These are phyloP conservation scores for Teleogryllus occipitalis DNA, from an alignment of 1,140 invertebrate species.

Conservation along the genomic window DNA sequence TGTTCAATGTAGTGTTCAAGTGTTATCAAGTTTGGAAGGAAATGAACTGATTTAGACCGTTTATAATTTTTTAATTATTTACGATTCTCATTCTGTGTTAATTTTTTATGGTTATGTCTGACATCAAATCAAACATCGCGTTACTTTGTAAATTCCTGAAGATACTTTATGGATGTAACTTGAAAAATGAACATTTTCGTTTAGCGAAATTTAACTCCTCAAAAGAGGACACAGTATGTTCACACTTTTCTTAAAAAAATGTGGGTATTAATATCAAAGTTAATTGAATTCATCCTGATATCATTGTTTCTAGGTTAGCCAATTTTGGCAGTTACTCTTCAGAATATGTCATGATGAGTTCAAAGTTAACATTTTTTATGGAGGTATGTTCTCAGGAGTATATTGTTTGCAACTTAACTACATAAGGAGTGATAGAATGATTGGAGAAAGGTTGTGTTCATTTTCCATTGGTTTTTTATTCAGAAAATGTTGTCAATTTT, in stretches of 20 bases:
- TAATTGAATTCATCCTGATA: not conserved
- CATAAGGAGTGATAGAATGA: not conserved
- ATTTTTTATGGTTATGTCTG: not conserved
- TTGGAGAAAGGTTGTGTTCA: not conserved
- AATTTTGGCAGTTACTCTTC: not conserved
- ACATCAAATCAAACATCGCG: not conserved
- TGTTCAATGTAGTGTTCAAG: too few species aligned
- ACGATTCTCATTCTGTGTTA: too few species aligned
- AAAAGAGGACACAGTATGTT: not conserved
- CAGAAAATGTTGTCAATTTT: constrained; percentile 13
- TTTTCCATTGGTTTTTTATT: not conserved
- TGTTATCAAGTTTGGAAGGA: too few species aligned
- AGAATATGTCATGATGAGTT: not conserved
- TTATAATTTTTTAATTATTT: too few species aligned
- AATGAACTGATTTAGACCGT: too few species aligned
- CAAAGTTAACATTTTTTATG: not conserved
- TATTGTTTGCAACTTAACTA: not conserved
- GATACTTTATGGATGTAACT: not conserved
- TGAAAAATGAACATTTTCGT: not conserved
- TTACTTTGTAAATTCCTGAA: not conserved
- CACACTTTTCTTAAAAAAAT: not conserved
- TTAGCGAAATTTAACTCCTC: not conserved
- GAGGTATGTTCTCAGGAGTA: not conserved
- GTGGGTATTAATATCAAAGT: not conserved
- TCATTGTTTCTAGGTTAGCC: not conserved